Base-by-base conservation (phyloP, 2,113 vertebrate species). In the Speoplatyrhinus poulsoni region DNA sequence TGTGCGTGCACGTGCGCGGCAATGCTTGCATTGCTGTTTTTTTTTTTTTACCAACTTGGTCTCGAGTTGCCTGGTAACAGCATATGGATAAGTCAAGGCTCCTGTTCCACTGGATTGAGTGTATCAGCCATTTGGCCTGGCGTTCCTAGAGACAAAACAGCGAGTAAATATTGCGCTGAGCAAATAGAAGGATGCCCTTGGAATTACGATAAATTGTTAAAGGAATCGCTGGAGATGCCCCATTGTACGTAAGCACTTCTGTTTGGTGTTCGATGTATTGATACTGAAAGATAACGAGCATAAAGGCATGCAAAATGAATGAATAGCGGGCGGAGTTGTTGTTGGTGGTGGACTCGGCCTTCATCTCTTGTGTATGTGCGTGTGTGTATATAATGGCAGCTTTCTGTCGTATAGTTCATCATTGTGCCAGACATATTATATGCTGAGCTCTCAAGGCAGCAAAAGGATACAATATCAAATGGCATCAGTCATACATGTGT, bases 41-140 rank as follows among this genome's bases (percentile, higher is more conserved):
- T 81, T 26, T 26, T 26, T 26, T 26, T 26, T 26, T 26, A 74
- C 84, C 87, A 47, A 41, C 19, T 8, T 86, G 82, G 75, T 85
- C 88, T 85, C 85, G 86, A 84, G 87, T 88, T 90, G 90, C 88
- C 75, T 84, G 81, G 86, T 87, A 87, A 89, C 88, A 41, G 76
- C 81, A 72, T 48, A n/a, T 74, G 76, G 73, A 65, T 65, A 78
- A 78, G 85, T 80, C 50, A 36, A 41, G 36, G 36, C 36, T 41
- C 36, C 4, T 8, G 36, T 41, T 41, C 36, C 36, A 41, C 36
- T 41, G 36, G 36, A 41, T 6, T 41, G 36, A 41, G 36, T 6
- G 36, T 41, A 41, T 41, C 36, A 41, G 7, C 36, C 36, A 6
- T 41, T 41, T 8, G 36, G 36, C 36, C n/a, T 3, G 60, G 70